Conservation (phyloP, 2,113 vertebrate species). For the Tympanuchus pallidicinctus region DNA sequence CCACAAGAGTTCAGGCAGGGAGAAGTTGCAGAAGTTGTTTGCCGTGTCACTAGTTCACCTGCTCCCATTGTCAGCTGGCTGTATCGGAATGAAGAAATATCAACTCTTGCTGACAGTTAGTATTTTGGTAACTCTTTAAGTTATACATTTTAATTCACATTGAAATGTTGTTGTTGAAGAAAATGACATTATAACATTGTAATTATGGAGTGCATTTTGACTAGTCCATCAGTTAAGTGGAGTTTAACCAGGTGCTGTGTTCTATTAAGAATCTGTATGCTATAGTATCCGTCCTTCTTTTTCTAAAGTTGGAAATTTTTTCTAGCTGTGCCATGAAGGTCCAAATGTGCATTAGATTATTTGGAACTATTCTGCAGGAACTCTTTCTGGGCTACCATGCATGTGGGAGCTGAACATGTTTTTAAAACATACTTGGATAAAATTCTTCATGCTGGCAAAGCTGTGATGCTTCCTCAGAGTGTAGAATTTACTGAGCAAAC, state of each 20-base stretch:
- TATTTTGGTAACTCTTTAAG: conserved; percentile 86
- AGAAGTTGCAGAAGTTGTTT: conserved; percentile 93
- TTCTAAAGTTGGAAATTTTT: not conserved
- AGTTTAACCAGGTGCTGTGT: not conserved
- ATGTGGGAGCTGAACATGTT: not conserved
- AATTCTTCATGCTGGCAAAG: not conserved
- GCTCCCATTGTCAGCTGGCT: conserved; percentile 95
- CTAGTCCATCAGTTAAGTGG: not conserved
- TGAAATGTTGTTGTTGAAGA: not conserved
- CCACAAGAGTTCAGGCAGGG: conserved; percentile 95
- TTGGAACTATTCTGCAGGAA: not conserved
- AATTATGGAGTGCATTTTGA: not conserved
- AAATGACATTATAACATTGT: not conserved
- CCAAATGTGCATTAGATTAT: not conserved
- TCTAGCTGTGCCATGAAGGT: not conserved
- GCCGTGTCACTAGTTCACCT: conserved; percentile 92
- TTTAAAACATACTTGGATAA: not conserved
- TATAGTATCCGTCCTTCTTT: not conserved
- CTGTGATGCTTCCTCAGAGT: not conserved
- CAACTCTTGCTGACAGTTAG: conserved; percentile 91
- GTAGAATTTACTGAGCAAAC: not conserved
- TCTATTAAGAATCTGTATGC: not conserved
- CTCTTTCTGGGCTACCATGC: not conserved
- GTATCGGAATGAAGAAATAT: conserved; percentile 92
- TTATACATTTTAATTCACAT: conserved; percentile 69